These are phyloP conservation scores for Allophyes oxyacanthae DNA, from an alignment of 2,888 invertebrate genomes.

Conservation along the genomic window DNA sequence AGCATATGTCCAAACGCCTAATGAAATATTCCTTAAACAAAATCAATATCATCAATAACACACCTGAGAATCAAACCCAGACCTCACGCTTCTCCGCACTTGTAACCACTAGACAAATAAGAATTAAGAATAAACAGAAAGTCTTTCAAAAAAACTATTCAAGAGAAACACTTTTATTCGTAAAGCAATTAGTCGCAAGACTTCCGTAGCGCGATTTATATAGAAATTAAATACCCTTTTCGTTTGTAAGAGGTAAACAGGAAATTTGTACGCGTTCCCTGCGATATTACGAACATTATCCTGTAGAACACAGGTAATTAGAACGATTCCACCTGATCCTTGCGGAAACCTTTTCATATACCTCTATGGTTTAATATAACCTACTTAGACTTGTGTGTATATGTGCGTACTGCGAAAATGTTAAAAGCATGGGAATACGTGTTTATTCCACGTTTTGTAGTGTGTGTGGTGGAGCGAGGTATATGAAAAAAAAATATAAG, in stretches of 20 bases:
- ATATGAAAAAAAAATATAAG: too few species aligned
- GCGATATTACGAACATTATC: constrained; percentile 47
- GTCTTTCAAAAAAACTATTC: constrained; percentile 6
- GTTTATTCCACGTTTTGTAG: not conserved
- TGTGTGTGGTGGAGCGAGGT: too few species aligned
- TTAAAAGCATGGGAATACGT: not conserved
- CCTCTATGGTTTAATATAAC: constrained; percentile 38
- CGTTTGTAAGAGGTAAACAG: constrained; percentile 43
- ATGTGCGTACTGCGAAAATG: not conserved
- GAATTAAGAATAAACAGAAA: constrained; percentile 1
- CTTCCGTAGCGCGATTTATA: constrained; percentile 43
- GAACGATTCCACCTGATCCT: constrained; percentile 53
- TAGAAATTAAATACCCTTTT: constrained; percentile 49
- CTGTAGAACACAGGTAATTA: constrained; percentile 52
- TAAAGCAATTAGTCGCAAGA: constrained; percentile 38
- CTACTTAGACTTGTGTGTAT: constrained; percentile 2
- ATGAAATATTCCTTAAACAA: too few species aligned
- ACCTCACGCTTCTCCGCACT: too few species aligned
- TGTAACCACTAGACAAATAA: too few species aligned
- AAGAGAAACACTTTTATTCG: constrained; percentile 17
- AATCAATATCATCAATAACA: too few species aligned
- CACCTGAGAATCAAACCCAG: too few species aligned
- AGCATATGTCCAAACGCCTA: too few species aligned
- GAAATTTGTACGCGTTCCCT: constrained; percentile 51
- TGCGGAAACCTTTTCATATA: constrained; percentile 50